Conservation (phyloP, 2,888 invertebrate species). For the Scotopteryx bipunctaria region DNA sequence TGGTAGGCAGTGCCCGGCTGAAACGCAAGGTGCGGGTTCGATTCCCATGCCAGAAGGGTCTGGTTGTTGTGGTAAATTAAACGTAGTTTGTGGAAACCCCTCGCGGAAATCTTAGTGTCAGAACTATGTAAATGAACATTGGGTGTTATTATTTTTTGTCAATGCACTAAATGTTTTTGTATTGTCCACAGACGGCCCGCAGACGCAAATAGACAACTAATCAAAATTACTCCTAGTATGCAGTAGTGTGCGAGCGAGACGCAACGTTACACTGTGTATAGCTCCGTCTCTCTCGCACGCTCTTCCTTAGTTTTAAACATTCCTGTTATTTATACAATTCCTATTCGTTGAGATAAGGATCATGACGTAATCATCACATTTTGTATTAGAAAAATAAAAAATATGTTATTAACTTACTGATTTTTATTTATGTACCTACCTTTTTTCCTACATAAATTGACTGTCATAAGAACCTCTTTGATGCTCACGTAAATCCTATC, state of each 20-base stretch:
- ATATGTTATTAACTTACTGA: conserved; percentile 46
- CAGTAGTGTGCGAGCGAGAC: conserved; percentile 41
- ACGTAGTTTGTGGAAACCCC: no score
- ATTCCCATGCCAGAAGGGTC: no score
- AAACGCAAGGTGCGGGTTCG: no score
- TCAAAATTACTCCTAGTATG: conserved; percentile 33
- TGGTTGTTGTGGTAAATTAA: no score
- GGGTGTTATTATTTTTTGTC: no score
- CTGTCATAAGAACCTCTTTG: no score
- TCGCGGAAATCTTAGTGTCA: no score
- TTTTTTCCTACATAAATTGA: no score
- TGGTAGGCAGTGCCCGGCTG: no score
- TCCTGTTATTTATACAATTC: conserved; percentile 50
- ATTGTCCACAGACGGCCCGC: conserved; percentile 60
- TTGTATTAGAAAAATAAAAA: conserved; percentile 60
- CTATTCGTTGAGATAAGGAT: conserved; percentile 43
- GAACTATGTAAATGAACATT: no score
- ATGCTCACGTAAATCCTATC: no score
- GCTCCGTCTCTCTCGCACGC: conserved; percentile 42
- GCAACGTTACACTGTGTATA: conserved; percentile 38
- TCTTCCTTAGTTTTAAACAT: conserved; percentile 36
- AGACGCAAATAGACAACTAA: conserved; percentile 60
- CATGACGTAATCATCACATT: conserved; percentile 48
- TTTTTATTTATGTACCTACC: conserved; percentile 26
- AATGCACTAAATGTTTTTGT: no score